These are phyloP conservation scores for Malurus cyaneus DNA, from an alignment of 2,113 vertebrate species.

Conservation along the genomic window DNA sequence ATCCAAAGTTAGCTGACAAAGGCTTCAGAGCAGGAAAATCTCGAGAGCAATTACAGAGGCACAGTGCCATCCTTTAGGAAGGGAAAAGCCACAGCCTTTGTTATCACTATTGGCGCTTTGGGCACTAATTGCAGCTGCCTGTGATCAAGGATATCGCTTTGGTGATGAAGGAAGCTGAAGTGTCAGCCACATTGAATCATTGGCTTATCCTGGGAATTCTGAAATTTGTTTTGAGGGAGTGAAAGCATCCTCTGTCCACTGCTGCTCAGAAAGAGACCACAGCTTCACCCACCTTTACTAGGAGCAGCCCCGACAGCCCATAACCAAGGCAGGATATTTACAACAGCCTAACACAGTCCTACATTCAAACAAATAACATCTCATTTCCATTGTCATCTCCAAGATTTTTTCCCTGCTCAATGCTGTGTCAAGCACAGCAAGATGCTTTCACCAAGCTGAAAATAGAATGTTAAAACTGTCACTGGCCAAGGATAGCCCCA, in stretches of 20 bases:
- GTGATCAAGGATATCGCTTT: background rate
- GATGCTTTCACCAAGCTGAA: background rate
- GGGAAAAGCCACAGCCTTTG: background rate
- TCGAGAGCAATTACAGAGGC: background rate
- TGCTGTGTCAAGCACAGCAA: background rate
- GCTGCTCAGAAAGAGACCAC: background rate
- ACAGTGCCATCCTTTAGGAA: background rate
- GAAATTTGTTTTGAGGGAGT: background rate
- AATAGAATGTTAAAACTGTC: background rate
- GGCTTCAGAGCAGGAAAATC: background rate
- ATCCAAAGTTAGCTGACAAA: conserved; percentile 38
- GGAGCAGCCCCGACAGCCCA: background rate
- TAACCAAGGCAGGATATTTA: background rate
- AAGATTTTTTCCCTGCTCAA: background rate
- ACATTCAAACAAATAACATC: background rate
- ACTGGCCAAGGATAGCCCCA: background rate
- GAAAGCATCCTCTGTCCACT: background rate
- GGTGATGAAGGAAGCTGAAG: background rate
- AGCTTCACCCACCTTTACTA: background rate
- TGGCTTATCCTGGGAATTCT: background rate
- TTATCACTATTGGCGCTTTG: background rate
- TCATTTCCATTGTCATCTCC: background rate
- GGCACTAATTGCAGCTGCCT: background rate
- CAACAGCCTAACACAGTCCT: background rate
- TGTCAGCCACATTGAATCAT: conserved; percentile 22